phyloP scores from a whole-genome alignment of 2,113 vertebrate species.

The Carlito syrichta region DNA sequence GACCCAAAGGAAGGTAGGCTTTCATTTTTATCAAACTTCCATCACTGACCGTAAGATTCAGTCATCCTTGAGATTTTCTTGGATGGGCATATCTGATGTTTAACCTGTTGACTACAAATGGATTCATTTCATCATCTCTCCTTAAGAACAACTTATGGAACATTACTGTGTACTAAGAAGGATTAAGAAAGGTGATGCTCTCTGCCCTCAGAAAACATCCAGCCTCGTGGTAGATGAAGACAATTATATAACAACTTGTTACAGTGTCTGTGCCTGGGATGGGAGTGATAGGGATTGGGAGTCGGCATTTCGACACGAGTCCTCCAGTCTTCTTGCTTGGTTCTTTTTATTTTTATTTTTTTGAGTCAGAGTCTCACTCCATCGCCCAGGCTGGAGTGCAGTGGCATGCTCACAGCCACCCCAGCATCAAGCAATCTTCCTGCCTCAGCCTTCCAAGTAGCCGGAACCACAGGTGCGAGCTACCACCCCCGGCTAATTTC shows the following conservation, averaged over 20 bases:
- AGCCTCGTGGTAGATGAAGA: background rate
- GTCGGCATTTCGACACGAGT: background rate
- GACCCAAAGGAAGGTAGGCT: background rate
- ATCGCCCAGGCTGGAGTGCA: too few relatives aligned
- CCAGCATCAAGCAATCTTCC: too few relatives aligned
- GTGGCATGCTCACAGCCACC: too few relatives aligned
- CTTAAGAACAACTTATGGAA: background rate
- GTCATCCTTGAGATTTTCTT: background rate
- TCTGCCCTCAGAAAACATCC: background rate
- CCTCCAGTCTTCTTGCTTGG: background rate
- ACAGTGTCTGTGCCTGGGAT: background rate
- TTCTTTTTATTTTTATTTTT: too few relatives aligned
- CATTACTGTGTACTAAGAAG: background rate
- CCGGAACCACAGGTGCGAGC: too few relatives aligned
- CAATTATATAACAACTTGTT: background rate
- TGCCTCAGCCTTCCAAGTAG: too few relatives aligned
- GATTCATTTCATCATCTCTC: background rate
- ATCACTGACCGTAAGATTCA: background rate
- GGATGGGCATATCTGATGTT: background rate
- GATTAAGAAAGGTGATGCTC: background rate
- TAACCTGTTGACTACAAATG: background rate
- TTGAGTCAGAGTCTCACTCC: too few relatives aligned
- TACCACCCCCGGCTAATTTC: too few relatives aligned
- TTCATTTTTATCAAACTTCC: background rate
- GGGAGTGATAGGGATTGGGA: background rate